Base-by-base conservation (phyloP, 2,888 invertebrate genomes). In the Napeogenes inachia region DNA sequence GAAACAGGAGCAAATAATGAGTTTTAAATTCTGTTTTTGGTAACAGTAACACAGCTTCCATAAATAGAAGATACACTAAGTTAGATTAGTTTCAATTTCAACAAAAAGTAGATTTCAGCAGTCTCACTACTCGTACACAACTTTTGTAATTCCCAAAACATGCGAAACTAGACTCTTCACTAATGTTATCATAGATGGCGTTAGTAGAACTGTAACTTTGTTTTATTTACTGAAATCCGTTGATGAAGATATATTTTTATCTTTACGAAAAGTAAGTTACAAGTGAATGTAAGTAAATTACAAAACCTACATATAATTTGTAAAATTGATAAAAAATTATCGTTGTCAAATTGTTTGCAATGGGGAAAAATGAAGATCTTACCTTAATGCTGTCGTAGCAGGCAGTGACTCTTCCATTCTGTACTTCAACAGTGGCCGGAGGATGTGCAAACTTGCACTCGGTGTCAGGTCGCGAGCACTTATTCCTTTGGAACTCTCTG, bases 351-450 rank as follows among this genome's bases (percentile, higher is more conserved):
- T 47, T 47, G 8, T 6, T 47, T 4, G 47, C n/a, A 47, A 4
- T 21, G n/a, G n/a, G 4, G 6, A 64, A 46, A 57, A 58, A 58
- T 32, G 10, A 46, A 32, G 46, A 61, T 85, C 94, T 93, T 92
- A 99, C 99, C 98, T 99, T 99, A 92, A 99, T 99, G 92, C 98
- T 99, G 93, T 99, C 99, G 94, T 99, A 99, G 94, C 99, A 99
- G 80, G 99, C 99, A 80, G 99, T 99, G 84, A 99, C 99, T 83
- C 99, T 94, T 87, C 99, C 99, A 92, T 99, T 99, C 93, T 99
- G 99, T 83, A 99, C 98, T 92, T 99, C 99, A 81, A 99, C 99
- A 91, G 99, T 99, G 80, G 98, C 96, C 73, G 99, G 99, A 70
- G 99, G 99, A 93, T 99, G 99, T 75, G 99, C 99, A 91, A 99